Conservation (phyloP, 2,797 vertebrate genomes). For the Crypturellus tataupa region DNA sequence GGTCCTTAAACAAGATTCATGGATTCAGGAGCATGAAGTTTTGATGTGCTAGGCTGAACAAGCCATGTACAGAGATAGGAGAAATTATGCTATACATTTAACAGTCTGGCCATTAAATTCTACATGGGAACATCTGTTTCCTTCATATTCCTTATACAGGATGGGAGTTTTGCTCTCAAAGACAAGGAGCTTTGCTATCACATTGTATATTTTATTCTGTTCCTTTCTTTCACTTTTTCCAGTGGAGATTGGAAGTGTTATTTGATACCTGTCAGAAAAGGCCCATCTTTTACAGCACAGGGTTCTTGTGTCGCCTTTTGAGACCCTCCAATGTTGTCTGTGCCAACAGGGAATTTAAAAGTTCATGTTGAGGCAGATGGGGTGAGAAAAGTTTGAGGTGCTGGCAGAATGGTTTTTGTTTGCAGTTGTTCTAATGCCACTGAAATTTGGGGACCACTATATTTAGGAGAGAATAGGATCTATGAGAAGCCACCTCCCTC, state of each 20-base stretch:
- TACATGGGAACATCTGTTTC: conserved; percentile 17
- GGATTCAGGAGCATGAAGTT: not conserved
- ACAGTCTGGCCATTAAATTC: conserved; percentile 18
- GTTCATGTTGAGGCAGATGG: not conserved
- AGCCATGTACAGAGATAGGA: not conserved
- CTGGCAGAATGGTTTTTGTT: conserved; percentile 31
- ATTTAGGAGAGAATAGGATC: not conserved
- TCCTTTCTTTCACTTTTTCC: conserved; percentile 22
- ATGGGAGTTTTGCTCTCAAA: conserved; percentile 35
- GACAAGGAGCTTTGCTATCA: conserved; percentile 45
- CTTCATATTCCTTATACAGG: conserved; percentile 14
- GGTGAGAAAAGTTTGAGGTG: conserved; percentile 37
- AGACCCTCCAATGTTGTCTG: conserved; percentile 9
- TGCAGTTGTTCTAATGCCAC: not conserved
- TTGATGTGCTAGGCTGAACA: not conserved
- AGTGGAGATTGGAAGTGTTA: not conserved
- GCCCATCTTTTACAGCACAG: not conserved
- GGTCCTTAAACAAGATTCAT: not conserved
- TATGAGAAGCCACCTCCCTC: conserved; percentile 13
- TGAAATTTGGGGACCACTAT: not conserved
- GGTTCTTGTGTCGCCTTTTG: not conserved
- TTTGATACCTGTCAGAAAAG: conserved; percentile 44
- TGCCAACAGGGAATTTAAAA: conserved; percentile 29
- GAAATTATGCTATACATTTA: conserved; percentile 22
- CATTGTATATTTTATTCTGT: conserved; percentile 40